Evolutionary conservation across 2,797 vertebrate genomes (phyloP).

Genomic region (Lepus oiostolus): DNA sequence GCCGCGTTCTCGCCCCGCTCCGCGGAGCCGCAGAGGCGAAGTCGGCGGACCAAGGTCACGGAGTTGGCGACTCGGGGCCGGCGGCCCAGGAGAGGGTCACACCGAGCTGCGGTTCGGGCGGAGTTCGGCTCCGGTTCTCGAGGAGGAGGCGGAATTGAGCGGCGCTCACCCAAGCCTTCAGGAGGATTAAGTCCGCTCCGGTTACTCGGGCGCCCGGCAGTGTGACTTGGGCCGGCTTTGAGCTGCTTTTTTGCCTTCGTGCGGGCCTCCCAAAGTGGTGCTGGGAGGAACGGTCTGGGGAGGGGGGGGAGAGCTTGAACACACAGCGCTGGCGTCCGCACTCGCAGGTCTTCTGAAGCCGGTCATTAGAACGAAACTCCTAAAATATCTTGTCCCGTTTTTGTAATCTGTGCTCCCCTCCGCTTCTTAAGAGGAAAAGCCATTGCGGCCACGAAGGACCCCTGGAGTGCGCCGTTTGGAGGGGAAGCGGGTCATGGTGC

Average conservation of each 20-base stretch:
- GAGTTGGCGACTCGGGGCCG: not conserved
- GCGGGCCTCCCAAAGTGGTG: not conserved
- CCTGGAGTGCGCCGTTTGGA: not conserved
- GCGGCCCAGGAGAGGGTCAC: no score
- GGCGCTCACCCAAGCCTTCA: not conserved
- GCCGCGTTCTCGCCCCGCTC: not conserved
- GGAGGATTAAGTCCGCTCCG: not conserved
- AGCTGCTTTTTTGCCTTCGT: not conserved
- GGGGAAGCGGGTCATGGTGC: no score
- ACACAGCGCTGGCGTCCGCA: not conserved
- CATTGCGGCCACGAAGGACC: not conserved
- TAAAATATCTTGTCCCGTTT: not conserved
- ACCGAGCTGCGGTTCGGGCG: not conserved
- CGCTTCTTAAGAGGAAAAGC: not conserved
- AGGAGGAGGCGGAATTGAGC: not conserved
- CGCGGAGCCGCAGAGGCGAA: not conserved
- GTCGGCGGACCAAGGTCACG: conserved; percentile 67
- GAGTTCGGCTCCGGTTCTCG: not conserved
- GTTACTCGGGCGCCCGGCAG: not conserved
- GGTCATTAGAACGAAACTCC: not conserved
- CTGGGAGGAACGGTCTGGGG: not conserved
- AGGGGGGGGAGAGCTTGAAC: not conserved
- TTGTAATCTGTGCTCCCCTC: not conserved
- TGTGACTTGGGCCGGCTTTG: not conserved
- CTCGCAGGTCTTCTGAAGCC: conserved; percentile 23